Evolutionary conservation across 1,140 invertebrate genomes (phyloP), one percentile per base, ranked within the genome.

Genomic region (Bombus haemorrhoidalis): DNA sequence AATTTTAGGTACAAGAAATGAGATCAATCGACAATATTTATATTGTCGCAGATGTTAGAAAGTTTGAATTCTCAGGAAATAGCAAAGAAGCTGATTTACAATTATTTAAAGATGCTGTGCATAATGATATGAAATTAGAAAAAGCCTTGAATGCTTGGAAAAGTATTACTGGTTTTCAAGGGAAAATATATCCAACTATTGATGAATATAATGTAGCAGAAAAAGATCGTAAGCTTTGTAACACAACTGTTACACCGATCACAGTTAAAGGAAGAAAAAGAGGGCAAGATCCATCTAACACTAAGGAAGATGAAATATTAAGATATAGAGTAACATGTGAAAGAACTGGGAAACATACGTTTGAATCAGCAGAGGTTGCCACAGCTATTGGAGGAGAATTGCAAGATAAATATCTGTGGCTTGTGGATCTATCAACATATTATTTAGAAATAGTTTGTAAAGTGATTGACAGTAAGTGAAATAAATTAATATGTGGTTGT

Each of bases 271-370:
- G 83, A 6, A 88, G 75, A 59, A 92, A 92, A 89, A 79, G 91
- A 39, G 92, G 92, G 8, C 78, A 82, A 39, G 85, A 92, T 87
- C 92, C 92, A 62, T 79, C 81, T 25, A 25, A 85, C 22, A 72
- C 89, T 3, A 64, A 86, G 3, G 86, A 92, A 76, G 68, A 88
- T 81, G 83, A 89, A 89, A 37, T 95, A 80, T 94, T 96, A 47
- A 94, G 93, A 78, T 97, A 95, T 83, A 94, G 96, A 84, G 96
- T 96, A 9, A 96, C 96, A 0, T 96, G 96, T 86, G 94, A 96
- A 84, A 93, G 96, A 73, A 92, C 84, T 74, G 96, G 96, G 1
- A 93, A 94, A 39, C 96, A 97, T 92, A 89, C 90, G 8, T 96
- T 97, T 92, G 93, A 95, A 83, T 96, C 96, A 0, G 94, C 94